phyloP scores from a whole-genome alignment of 1,140 invertebrate genomes.

The Drosophila gunungcola region DNA sequence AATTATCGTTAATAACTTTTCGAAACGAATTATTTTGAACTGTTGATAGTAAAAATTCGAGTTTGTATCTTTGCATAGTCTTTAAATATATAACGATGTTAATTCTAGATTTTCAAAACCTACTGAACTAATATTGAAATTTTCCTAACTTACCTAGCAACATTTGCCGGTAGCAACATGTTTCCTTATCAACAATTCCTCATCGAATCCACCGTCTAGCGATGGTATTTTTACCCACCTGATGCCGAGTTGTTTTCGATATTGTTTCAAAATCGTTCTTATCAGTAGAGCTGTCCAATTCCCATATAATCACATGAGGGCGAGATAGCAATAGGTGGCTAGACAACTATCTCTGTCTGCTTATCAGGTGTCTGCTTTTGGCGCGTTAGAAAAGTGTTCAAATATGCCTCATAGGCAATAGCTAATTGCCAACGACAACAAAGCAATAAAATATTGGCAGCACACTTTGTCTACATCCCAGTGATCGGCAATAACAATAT shows the following conservation, averaged over 20 bases:
- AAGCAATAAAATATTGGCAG: slow-evolving; percentile 44
- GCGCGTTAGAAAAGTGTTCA: slow-evolving; percentile 39
- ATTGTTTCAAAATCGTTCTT: slow-evolving; percentile 19
- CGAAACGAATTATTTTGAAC: too few relatives aligned
- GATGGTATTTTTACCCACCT: slow-evolving; percentile 34
- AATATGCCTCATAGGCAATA: slow-evolving; percentile 14
- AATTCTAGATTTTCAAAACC: neutral
- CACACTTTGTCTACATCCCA: slow-evolving; percentile 10
- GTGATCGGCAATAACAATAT: slow-evolving; percentile 22
- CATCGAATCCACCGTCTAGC: slow-evolving; percentile 29
- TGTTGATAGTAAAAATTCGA: too few relatives aligned
- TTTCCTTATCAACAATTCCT: slow-evolving; percentile 21
- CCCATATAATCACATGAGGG: slow-evolving; percentile 3
- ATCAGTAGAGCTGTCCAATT: slow-evolving; percentile 31
- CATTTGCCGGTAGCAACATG: slow-evolving; percentile 28
- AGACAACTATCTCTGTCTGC: slow-evolving; percentile 23
- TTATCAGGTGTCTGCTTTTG: slow-evolving; percentile 41
- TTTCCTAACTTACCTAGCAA: slow-evolving; percentile 4
- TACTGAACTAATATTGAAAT: neutral
- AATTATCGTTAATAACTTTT: too few relatives aligned
- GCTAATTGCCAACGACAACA: slow-evolving; percentile 38
- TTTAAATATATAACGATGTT: too few relatives aligned
- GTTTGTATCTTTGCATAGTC: too few relatives aligned
- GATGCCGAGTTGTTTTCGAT: slow-evolving; percentile 28
- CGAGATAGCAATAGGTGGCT: slow-evolving; percentile 22